These are phyloP conservation scores for Lasioglossum figueresi DNA, from an alignment of 2,888 invertebrate species.

Conservation along the genomic window DNA sequence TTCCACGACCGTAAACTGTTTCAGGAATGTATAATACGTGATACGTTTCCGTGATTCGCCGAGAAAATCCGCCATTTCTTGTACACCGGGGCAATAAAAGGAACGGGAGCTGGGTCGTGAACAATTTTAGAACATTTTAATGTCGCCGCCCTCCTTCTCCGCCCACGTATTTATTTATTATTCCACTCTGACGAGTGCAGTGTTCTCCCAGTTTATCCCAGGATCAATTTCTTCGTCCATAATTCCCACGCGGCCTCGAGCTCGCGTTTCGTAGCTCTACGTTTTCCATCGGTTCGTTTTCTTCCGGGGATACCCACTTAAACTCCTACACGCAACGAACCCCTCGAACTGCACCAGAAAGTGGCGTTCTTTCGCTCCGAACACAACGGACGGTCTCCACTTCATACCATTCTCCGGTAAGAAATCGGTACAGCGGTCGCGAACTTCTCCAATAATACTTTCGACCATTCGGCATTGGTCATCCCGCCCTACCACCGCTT, in stretches of 20 bases:
- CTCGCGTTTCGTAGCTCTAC: neutral
- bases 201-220: neutral
- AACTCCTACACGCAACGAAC: slow-evolving; percentile 25
- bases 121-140: slow-evolving; percentile 28
- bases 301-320: slow-evolving; percentile 30
- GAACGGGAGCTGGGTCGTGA: neutral
- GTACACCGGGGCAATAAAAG: neutral
- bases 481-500: slow-evolving; percentile 5
- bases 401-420: slow-evolving; percentile 61
- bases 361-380: slow-evolving; percentile 31
- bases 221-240: neutral
- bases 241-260: slow-evolving; percentile 1
- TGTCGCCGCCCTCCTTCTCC: neutral
- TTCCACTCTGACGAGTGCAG: neutral
- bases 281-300: neutral
- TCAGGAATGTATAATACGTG: neutral
- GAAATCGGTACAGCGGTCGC: slow-evolving; percentile 63
- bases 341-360: slow-evolving; percentile 13
- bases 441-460: slow-evolving; percentile 74
- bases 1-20: neutral
- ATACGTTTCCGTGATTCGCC: neutral
- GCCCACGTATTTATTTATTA: neutral
- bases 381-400: slow-evolving; percentile 45
- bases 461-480: slow-evolving; percentile 48
- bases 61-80: neutral